Evolutionary conservation across 2,113 vertebrate genomes (phyloP), one percentile per base, ranked within the genome.

Genomic region (Myodes glareolus): DNA sequence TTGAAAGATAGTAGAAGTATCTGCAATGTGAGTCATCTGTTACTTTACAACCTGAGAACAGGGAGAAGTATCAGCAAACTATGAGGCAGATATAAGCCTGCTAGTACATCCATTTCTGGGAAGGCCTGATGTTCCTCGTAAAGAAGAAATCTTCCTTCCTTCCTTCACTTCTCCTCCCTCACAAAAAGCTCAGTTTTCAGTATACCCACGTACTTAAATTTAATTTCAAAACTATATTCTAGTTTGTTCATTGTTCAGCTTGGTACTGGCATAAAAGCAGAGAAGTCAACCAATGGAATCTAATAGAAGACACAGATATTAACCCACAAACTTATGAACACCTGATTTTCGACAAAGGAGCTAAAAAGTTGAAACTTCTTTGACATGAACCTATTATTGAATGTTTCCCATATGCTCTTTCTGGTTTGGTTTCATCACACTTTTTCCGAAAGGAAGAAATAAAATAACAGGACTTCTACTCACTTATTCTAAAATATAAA

Each of bases 331-430:
- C n/a, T n/a, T n/a, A n/a, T n/a, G n/a, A n/a, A n/a, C n/a, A n/a
- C n/a, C n/a, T n/a, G n/a, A n/a, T n/a, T n/a, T n/a, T 94, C 58
- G 87, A 11, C 61, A 93, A 84, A 95, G 58, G 12, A 45, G 45
- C 50, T 16, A 75, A 52, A 85, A 75, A 85, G 27, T 10, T 29
- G 29, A 84, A 8, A 31, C 7, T 58, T 7, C 81, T 90, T 36
- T 72, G 52, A 42, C 52, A 88, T n/a, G 29, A 89, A 80, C 68
- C 25, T 5, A 58, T 31, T 55, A 25, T 67, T 14, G 19, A 90
- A 90, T 90, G 31, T 92, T 95, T 90, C 7, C 23, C 1, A 27
- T 17, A 86, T 4, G 10, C 50, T 84, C 21, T 85, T 68, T 89
- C 33, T 86, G 13, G 13, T 75, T 89, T 91, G 61, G 23, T 58